Conservation (phyloP, 2,797 vertebrate species). For the Malacoctenus gilli region DNA sequence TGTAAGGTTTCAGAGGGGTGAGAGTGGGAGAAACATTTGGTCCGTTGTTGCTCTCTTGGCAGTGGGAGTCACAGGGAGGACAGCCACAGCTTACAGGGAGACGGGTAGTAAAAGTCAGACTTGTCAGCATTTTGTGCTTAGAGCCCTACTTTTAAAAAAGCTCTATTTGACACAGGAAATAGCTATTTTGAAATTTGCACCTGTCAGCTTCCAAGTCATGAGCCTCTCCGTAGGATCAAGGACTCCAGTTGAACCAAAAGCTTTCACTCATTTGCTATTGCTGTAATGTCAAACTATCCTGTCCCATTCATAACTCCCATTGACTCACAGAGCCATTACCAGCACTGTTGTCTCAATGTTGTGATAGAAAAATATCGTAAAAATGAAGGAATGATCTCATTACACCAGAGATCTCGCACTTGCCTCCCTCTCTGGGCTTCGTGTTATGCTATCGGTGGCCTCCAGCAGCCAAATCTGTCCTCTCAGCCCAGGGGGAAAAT, state of each 20-base stretch:
- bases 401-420: too few relatives aligned
- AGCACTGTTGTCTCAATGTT: conserved; percentile 10
- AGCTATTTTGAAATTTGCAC: conserved; percentile 14
- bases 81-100: conserved; percentile 18
- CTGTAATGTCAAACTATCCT: conserved; percentile 25
- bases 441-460: conserved; percentile 42
- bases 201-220: conserved; percentile 22
- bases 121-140: conserved; percentile 34
- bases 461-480: conserved; percentile 65
- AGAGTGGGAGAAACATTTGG: conserved; percentile 57
- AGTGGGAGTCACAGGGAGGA: conserved; percentile 45
- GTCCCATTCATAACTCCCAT: conserved; percentile 30
- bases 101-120: conserved; percentile 26
- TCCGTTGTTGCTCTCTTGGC: conserved; percentile 40
- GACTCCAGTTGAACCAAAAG: conserved; percentile 14
- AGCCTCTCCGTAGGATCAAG: conserved; percentile 17
- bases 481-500: conserved; percentile 56
- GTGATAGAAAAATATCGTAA: conserved; percentile 12
- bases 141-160: conserved; percentile 14
- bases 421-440: conserved; percentile 13
- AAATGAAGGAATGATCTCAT: conserved; percentile 24
- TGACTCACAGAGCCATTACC: conserved; percentile 25
- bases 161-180: conserved; percentile 19
- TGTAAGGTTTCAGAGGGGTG: conserved; percentile 63
- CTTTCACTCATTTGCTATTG: conserved; percentile 25